Evolutionary conservation across 2,113 vertebrate genomes (phyloP), one percentile per base, ranked within the genome.

Genomic region (Caranx ignobilis): DNA sequence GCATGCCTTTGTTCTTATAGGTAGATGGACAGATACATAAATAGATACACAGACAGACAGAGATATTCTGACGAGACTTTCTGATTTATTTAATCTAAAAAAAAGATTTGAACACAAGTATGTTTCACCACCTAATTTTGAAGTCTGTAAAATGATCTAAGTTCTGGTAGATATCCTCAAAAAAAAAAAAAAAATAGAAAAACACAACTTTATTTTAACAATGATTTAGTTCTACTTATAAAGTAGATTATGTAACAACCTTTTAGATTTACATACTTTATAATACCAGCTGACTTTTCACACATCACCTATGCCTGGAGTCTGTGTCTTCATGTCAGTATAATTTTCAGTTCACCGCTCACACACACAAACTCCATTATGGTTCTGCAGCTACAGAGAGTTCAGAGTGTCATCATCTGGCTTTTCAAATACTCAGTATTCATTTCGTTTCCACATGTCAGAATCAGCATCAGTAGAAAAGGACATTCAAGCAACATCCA

Each of bases 341-440:
- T 37, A 37, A 47, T 56, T 64, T 69, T 15, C 31, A 16, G 19
- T 70, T 54, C 1, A 6, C 10, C 32, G 21, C 62, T 81, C 34
- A 56, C 11, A 39, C 3, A 4, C 2, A 37, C 41, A n/a, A 32
- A 52, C 21, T 79, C 43, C 59, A 71, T 4, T 57, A 63, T 32
- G 50, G 41, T 66, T 67, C 64, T 39, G 39, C 61, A 70, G 64
- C 19, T 7, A 31, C 6, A 34, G 34, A 32, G 3, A 60, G 52
- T 62, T 83, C 18, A 60, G 55, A 19, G 31, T 64, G 55, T 61
- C 16, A 5, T 64, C 34, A 6, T 57, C 76, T 65, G 66, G 68
- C 61, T 54, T 81, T 81, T 72, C 48, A 90, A 95, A 96, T 96
- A 95, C 94, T 91, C 77, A 92, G 94, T 95, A 95, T 95, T 95